Conservation (phyloP, 2,113 vertebrate species). For the Corythaeola cristata region DNA sequence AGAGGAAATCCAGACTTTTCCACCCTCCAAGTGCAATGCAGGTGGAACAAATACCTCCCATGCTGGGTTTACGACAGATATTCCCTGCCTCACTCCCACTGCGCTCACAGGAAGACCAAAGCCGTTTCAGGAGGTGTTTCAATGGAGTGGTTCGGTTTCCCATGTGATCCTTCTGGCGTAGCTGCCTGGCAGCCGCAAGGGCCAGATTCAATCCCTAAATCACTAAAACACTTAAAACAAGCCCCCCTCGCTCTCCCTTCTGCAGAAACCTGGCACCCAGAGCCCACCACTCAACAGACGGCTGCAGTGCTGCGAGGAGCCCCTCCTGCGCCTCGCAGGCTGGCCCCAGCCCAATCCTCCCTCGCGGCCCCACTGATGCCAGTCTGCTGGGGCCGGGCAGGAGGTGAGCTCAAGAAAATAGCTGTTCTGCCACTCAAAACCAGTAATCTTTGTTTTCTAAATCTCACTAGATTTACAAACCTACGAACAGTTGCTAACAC, state of each 20-base stretch:
- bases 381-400: not conserved
- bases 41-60: not conserved
- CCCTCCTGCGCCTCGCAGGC: fast-evolving
- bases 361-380: fast-evolving
- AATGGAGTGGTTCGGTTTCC: not conserved
- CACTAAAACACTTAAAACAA: not conserved
- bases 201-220: not conserved
- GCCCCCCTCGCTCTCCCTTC: fast-evolving
- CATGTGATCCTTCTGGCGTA: not conserved
- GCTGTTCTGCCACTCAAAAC: not conserved
- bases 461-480: not conserved
- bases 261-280: not conserved
- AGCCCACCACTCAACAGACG: fast-evolving
- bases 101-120: not conserved
- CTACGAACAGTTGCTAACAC: not conserved
- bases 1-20: not conserved
- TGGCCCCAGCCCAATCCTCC: not conserved
- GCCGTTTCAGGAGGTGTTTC: not conserved
- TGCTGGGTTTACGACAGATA: not conserved
- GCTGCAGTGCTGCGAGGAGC: not conserved
- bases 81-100: not conserved
- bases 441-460: not conserved
- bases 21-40: not conserved
- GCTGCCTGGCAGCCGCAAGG: not conserved
- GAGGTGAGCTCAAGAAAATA: not conserved